Conservation (phyloP, 1,140 invertebrate genomes). For the Heliothis subflexa region DNA sequence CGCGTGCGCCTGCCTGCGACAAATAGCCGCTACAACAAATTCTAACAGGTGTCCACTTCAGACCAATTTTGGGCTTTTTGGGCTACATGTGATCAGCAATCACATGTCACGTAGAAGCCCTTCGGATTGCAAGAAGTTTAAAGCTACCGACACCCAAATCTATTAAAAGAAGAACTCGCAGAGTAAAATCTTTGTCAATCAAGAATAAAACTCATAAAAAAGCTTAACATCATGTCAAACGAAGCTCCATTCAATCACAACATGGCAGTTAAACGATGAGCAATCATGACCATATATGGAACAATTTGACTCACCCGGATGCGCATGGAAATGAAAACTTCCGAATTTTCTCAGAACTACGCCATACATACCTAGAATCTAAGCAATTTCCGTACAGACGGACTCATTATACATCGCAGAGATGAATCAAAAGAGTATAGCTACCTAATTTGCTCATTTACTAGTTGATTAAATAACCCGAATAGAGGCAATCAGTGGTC, state of each 20-base stretch:
- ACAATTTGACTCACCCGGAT: conserved; percentile 43
- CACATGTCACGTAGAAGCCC: conserved; percentile 60
- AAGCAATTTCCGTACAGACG: conserved; percentile 45
- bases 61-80: conserved; percentile 66
- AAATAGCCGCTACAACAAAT: conserved; percentile 73
- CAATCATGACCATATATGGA: conserved; percentile 12
- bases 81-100: conserved; percentile 54
- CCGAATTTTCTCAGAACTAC: conserved; percentile 42
- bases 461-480: conserved; percentile 60
- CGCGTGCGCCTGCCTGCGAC: conserved; percentile 69
- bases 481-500: conserved; percentile 59
- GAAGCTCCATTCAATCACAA: neutral
- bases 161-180: neutral
- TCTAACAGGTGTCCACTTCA: conserved; percentile 75
- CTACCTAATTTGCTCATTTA: conserved; percentile 63
- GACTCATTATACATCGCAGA: conserved; percentile 41
- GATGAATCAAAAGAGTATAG: conserved; percentile 58
- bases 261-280: neutral
- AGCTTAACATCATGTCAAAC: neutral
- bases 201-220: neutral
- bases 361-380: conserved; percentile 13
- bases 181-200: no score
- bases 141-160: neutral
- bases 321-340: conserved; percentile 4
- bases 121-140: conserved; percentile 19